Conservation (phyloP, 2,113 vertebrate species). For the Stegastes partitus region DNA sequence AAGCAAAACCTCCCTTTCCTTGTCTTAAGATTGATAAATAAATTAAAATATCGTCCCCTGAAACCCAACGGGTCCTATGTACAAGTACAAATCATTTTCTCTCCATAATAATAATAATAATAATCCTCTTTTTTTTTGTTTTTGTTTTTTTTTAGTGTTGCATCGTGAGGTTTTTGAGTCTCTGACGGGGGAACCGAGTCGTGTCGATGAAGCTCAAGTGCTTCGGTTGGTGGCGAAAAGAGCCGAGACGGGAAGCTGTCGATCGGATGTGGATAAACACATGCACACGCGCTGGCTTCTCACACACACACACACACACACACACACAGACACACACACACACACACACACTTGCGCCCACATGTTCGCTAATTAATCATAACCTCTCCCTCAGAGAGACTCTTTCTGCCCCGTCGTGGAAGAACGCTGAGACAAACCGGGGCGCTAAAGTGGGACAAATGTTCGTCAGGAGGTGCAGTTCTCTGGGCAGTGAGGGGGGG, state of each 20-base stretch:
- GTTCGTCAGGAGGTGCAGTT: slow-evolving; percentile 67
- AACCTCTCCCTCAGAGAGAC: slow-evolving; percentile 18
- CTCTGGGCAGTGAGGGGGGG: slow-evolving; percentile 63
- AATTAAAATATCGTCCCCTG: slow-evolving; percentile 82
- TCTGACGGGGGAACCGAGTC: neutral
- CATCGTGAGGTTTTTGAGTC: slow-evolving; percentile 44
- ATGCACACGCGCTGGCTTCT: slow-evolving; percentile 42
- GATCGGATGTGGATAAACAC: slow-evolving; percentile 20
- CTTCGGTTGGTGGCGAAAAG: slow-evolving; percentile 19
- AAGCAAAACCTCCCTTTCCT: slow-evolving; percentile 54
- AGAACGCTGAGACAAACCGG: slow-evolving; percentile 18
- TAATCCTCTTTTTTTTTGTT: slow-evolving; percentile 61
- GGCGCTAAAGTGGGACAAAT: slow-evolving; percentile 26
- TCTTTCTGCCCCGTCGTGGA: slow-evolving; percentile 30
- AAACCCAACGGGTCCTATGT: slow-evolving; percentile 78
- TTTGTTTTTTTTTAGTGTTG: slow-evolving; percentile 46
- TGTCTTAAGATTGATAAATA: slow-evolving; percentile 82
- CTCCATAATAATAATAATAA: slow-evolving; percentile 20
- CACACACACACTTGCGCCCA: slow-evolving; percentile 19
- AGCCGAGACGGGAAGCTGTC: slow-evolving; percentile 21
- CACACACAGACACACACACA: slow-evolving; percentile 5
- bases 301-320: too few relatives aligned
- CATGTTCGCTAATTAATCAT: slow-evolving; percentile 9
- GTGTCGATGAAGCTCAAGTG: neutral
- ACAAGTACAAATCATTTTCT: slow-evolving; percentile 80